These are phyloP conservation scores for Rhyacophila brunnea DNA, from an alignment of 1,140 invertebrate species.

Conservation along the genomic window DNA sequence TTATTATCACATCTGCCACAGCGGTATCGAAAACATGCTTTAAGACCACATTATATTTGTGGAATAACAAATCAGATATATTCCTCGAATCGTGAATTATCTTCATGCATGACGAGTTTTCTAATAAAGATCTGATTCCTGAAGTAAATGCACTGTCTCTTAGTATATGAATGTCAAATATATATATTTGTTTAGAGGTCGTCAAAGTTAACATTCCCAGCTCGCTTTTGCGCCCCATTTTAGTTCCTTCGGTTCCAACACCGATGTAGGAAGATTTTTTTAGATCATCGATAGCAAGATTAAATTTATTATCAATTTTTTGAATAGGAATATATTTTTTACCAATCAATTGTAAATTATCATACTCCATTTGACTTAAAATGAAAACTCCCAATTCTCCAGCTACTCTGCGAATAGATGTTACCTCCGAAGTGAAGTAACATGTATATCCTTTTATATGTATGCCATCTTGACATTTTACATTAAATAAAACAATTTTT, in stretches of 20 bases:
- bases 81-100: slow-evolving; percentile 54
- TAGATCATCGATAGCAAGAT: slow-evolving; percentile 47
- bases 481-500: slow-evolving; percentile 48
- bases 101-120: slow-evolving; percentile 48
- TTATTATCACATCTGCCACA: slow-evolving; percentile 51
- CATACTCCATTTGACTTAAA: slow-evolving; percentile 46
- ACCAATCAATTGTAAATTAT: slow-evolving; percentile 45
- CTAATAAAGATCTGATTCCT: slow-evolving; percentile 47
- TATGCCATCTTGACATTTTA: slow-evolving; percentile 41
- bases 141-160: slow-evolving; percentile 49
- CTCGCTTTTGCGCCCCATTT: slow-evolving; percentile 52
- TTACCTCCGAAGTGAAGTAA: slow-evolving; percentile 48
- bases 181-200: slow-evolving; percentile 50
- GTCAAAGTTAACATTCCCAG: slow-evolving; percentile 50
- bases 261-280: slow-evolving; percentile 43
- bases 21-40: slow-evolving; percentile 54
- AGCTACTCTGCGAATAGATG: slow-evolving; percentile 42
- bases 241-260: slow-evolving; percentile 47
- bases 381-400: slow-evolving; percentile 39
- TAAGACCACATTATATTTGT: slow-evolving; percentile 51
- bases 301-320: slow-evolving; percentile 48
- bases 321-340: slow-evolving; percentile 49
- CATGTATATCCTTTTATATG: slow-evolving; percentile 43
- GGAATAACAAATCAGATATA: slow-evolving; percentile 51
- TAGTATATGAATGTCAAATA: slow-evolving; percentile 52